Percentiles rank a stretch among this genome's conserved stretches.
Evolutionary conservation across 2,797 vertebrate species (phyloP).

Genomic region (Pseudochirops cupreus): DNA sequence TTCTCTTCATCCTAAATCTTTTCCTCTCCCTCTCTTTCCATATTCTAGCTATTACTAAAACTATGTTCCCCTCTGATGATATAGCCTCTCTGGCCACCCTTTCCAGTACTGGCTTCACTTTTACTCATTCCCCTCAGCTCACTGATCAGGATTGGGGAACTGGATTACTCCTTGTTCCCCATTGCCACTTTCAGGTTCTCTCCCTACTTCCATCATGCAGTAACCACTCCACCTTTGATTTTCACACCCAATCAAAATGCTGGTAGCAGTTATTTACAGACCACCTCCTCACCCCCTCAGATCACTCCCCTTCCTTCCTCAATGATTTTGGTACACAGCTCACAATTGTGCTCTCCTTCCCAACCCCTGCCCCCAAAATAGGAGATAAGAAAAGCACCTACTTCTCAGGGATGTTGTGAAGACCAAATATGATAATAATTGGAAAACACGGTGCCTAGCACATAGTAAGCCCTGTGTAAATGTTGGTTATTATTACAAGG

Average conservation of each 20-base stretch:
- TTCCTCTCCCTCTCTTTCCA: not conserved
- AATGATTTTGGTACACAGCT: not conserved
- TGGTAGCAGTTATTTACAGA: not conserved
- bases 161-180: not conserved
- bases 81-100: not conserved
- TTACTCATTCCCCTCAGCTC: not conserved
- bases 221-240: not conserved
- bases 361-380: not conserved
- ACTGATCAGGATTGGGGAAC: not conserved
- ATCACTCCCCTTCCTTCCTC: not conserved
- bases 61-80: not conserved
- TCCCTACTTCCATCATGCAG: not conserved
- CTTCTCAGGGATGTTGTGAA: not conserved
- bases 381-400: not conserved
- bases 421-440: not conserved
- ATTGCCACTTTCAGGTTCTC: not conserved
- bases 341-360: not conserved
- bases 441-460: not conserved
- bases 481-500: not conserved
- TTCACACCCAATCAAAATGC: not conserved
- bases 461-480: not conserved
- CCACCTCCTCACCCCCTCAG: fast-evolving
- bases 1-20: not conserved
- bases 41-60: not conserved
- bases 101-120: not conserved